phyloP scores from a whole-genome alignment of 2,888 invertebrate species.

The Heteromyza rotundicornis region DNA sequence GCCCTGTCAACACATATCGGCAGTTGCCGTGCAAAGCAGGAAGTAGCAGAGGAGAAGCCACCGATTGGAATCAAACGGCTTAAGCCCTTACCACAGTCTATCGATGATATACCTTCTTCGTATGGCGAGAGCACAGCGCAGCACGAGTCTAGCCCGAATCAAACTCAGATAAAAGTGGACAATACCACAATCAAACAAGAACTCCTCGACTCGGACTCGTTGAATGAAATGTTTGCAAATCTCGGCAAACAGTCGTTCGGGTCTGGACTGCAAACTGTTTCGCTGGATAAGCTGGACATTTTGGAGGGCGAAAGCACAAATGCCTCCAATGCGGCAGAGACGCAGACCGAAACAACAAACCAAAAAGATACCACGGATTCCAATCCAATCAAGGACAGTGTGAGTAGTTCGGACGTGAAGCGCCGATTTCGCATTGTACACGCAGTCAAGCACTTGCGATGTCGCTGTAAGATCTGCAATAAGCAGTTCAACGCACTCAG shows the following conservation, averaged over 20 bases:
- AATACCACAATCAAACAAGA: slow-evolving; percentile 16
- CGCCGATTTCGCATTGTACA: slow-evolving; percentile 28
- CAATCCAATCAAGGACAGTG: slow-evolving; percentile 8
- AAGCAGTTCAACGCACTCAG: slow-evolving; percentile 60
- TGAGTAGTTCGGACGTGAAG: slow-evolving; percentile 1
- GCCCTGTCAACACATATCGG: slow-evolving; percentile 75
- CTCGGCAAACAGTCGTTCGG: slow-evolving; percentile 50
- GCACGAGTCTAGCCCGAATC: too few relatives aligned
- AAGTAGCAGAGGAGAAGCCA: slow-evolving; percentile 29
- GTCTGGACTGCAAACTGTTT: slow-evolving; percentile 52
- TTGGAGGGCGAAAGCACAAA: slow-evolving; percentile 40
- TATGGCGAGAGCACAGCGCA: background rate
- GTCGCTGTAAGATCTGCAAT: slow-evolving; percentile 59
- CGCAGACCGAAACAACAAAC: background rate
- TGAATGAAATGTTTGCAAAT: slow-evolving; percentile 55
- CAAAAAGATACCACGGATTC: background rate
- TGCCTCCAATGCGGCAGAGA: slow-evolving; percentile 25
- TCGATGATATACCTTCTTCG: slow-evolving; percentile 5
- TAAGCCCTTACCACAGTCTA: too few relatives aligned
- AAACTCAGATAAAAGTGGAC: background rate
- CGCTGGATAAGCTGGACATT: slow-evolving; percentile 48
- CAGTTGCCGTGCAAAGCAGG: slow-evolving; percentile 67
- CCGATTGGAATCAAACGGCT: too few relatives aligned
- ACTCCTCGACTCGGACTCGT: slow-evolving; percentile 25
- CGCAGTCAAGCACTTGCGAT: slow-evolving; percentile 46